Base-by-base conservation (phyloP, 1,140 invertebrate genomes). In the Lordiphosa mommai region DNA sequence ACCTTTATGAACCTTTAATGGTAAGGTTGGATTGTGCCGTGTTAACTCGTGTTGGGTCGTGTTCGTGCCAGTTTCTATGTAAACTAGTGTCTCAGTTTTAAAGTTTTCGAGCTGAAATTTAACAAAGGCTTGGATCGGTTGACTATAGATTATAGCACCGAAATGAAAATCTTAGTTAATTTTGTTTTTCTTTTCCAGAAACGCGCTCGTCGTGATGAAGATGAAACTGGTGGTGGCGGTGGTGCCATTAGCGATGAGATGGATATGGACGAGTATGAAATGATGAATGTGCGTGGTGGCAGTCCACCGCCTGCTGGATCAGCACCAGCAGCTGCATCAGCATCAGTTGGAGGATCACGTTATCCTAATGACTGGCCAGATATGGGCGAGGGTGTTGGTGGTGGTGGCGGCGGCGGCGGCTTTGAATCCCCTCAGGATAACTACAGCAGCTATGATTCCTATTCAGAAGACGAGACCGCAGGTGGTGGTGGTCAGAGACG, bases 231-330 rank as follows among this genome's bases (percentile, higher is more conserved):
- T 1, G 17, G 8, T n/a, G 66, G 20, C 16, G 50, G 52, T 16
- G 48, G 5, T 3, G 59, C 34, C 6, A 49, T 12, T 34, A 74
- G 77, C 14, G 63, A 72, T 13, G 86, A 88, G 5, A 58, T 80
- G 61, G 86, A 88, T n/a, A 61, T 72, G 59, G 91, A 94, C 43
- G 94, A 96, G 72, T 93, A 93, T 68, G 94, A 95, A 82, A 93
- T 94, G 92, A 89, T 95, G 72, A 95, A 94, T 86, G 91, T 95
- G 4, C 90, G 94, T 33, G 94, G 94, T 41, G 94, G 93, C 27
- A 93, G 92, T 43, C 92, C 92, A 5, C 90, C 92, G 20, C 89
- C 86, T 79, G 41, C 86, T 79, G 51, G 58, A 12, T 29, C 74
- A 65, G 27, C 65, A 57, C 13, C 74, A 72, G 27, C 5, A 3